Percentiles rank a stretch among this genome's conserved stretches.
Evolutionary conservation across 1,140 invertebrate species (phyloP).

Genomic region (Sitobion miscanthi): DNA sequence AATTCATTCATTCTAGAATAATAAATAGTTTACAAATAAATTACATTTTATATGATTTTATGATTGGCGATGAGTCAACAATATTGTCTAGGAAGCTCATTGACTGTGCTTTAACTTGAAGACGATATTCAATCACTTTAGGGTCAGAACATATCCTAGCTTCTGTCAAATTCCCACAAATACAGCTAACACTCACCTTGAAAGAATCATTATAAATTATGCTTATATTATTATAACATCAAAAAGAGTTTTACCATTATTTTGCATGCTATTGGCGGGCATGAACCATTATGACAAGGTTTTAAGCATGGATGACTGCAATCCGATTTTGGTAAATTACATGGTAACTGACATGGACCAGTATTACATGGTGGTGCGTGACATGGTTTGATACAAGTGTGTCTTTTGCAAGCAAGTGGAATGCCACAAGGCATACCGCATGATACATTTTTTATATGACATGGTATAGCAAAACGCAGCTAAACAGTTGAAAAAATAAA

Average conservation of each 20-base stretch:
- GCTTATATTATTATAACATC: neutral
- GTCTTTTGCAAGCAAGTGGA: constrained; percentile 76
- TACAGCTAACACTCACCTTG: constrained; percentile 32
- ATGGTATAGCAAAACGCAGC: constrained; percentile 85
- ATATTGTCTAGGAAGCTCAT: constrained; percentile 41
- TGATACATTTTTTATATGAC: constrained; percentile 85
- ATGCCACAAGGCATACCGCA: constrained; percentile 88
- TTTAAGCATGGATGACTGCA: constrained; percentile 70
- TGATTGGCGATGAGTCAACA: neutral
- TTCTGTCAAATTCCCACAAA: constrained; percentile 48
- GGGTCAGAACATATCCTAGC: constrained; percentile 33
- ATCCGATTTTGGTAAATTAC: constrained; percentile 64
- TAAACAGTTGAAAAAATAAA: constrained; percentile 58
- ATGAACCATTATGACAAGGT: constrained; percentile 72
- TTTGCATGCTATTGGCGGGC: constrained; percentile 74
- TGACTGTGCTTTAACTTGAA: constrained; percentile 34
- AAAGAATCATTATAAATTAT: neutral
- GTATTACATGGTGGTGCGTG: constrained; percentile 73
- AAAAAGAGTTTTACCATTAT: constrained; percentile 64
- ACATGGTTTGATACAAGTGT: constrained; percentile 78
- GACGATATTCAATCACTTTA: constrained; percentile 40
- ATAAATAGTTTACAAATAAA: neutral
- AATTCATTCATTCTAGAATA: neutral
- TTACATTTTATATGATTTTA: constrained; percentile 50
- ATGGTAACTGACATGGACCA: constrained; percentile 67